Evolutionary conservation across 1,140 invertebrate genomes (phyloP), one percentile per base, ranked within the genome.

Genomic region (Macrobrachium nipponense): DNA sequence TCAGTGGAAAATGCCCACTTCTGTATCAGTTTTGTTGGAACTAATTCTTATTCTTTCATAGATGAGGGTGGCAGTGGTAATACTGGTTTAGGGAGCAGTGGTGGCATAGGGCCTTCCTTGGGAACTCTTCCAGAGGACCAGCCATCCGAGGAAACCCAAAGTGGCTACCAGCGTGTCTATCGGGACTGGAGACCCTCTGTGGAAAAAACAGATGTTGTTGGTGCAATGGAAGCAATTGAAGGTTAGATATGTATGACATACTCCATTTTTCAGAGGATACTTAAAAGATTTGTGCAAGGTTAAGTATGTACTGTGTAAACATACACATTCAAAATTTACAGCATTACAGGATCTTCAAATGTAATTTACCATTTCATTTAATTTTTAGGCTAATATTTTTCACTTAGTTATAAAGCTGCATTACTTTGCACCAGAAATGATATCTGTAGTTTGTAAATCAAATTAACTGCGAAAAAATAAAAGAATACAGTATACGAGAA

Each of bases 161-260:
- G 62, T 18, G 75, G 73, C 85, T 95, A 95, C 90, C 92, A 94
- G 66, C 92, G 94, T 66, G 93, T 95, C 36, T 95, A 95, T 89
- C 92, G 93, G 23, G 95, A 96, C 89, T 96, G 96, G 95, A 94
- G 94, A 89, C 95, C 95, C 20, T 94, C 94, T 20, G 93, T 96
- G 12, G 95, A 96, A 87, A 96, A 95, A 90, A 95, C 94, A 27
- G 96, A 97, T 91, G 95, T 97, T 60, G 95, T 96, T 88, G 93
- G 94, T 77, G 95, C 95, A 43, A 95, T 97, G 92, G 96, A 97
- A 92, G 94, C 95, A 58, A 96, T 97, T 82, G 96, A 97, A 93
- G 95, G 95, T 95, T 91, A 84, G 72, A n/a, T 10, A 6, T 10
- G 8, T 0, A 0, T 3, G 5, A 43, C 12, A 51, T 5, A 51